Conservation (phyloP, 2,797 vertebrate species). For the Acestrorhynchus altus region DNA sequence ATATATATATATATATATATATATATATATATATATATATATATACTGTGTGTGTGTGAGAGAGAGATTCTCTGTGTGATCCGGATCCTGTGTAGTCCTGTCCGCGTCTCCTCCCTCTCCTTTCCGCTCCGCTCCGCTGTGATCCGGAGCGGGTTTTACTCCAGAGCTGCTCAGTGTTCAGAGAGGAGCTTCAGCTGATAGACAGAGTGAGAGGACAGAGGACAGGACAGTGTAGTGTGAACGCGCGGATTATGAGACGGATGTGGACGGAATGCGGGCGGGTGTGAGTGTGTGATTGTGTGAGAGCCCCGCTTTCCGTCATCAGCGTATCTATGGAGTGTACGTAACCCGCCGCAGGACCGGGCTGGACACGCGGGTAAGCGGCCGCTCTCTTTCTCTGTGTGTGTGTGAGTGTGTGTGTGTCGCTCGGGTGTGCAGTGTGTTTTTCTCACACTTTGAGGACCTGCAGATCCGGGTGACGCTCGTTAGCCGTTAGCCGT, state of each 20-base stretch:
- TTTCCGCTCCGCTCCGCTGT: constrained; percentile 50
- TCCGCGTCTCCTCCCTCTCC: background rate
- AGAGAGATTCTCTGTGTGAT: background rate
- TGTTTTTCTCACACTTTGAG: constrained; percentile 38
- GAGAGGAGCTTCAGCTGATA: no score
- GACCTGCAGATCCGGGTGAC: constrained; percentile 21
- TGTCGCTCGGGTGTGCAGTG: constrained; percentile 25
- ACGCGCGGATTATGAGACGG: no score
- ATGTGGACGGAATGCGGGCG: constrained; percentile 38
- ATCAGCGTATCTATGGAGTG: constrained; percentile 66
- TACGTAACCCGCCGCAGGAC: constrained; percentile 53
- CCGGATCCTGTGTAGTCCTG: background rate
- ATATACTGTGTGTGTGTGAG: no score
- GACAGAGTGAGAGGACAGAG: no score
- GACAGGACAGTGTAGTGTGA: no score
- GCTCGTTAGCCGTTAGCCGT: constrained; percentile 20
- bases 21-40: no score
- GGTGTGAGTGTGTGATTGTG: no score
- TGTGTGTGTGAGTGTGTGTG: no score
- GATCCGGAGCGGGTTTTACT: constrained; percentile 29
- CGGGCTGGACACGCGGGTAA: constrained; percentile 57
- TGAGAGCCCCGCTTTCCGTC: constrained; percentile 8
- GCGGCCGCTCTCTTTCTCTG: no score
- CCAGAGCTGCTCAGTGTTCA: no score
- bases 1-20: no score